phyloP scores from a whole-genome alignment of 2,797 vertebrate genomes.

The Bradypus variegatus region DNA sequence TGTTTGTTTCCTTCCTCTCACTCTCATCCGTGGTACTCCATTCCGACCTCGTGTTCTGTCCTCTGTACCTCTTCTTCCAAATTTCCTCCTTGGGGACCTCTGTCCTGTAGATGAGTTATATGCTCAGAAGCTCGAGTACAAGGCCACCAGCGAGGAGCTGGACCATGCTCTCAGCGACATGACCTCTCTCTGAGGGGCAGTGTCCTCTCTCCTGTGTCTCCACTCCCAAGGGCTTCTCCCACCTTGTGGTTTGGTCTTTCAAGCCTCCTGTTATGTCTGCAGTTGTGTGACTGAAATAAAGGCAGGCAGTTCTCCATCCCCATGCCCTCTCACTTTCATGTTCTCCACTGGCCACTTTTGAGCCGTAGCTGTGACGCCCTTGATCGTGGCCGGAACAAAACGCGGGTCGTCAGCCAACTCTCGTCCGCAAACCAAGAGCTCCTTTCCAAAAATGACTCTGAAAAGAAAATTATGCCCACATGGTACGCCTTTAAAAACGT shows the following conservation, averaged over 20 bases:
- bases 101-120: constrained; percentile 86
- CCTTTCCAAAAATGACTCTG: background rate
- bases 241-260: background rate
- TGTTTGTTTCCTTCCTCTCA: constrained; percentile 50
- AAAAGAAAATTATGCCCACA: background rate
- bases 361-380: background rate
- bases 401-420: background rate
- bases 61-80: constrained; percentile 67
- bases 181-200: constrained; percentile 83
- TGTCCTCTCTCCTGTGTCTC: background rate
- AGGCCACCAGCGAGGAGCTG: constrained; percentile 93
- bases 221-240: background rate
- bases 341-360: constrained; percentile 15
- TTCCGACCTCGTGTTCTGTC: constrained; percentile 47
- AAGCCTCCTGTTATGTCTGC: background rate
- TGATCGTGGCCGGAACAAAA: background rate
- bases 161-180: constrained; percentile 93
- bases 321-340: background rate
- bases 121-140: constrained; percentile 96
- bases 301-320: background rate
- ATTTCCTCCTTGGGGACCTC: constrained; percentile 62
- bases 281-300: constrained; percentile 1
- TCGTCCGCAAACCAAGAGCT: background rate
- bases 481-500: background rate
- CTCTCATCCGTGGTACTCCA: constrained; percentile 63